Conservation (phyloP, 2,797 vertebrate species). For the Xerus rutilus region DNA sequence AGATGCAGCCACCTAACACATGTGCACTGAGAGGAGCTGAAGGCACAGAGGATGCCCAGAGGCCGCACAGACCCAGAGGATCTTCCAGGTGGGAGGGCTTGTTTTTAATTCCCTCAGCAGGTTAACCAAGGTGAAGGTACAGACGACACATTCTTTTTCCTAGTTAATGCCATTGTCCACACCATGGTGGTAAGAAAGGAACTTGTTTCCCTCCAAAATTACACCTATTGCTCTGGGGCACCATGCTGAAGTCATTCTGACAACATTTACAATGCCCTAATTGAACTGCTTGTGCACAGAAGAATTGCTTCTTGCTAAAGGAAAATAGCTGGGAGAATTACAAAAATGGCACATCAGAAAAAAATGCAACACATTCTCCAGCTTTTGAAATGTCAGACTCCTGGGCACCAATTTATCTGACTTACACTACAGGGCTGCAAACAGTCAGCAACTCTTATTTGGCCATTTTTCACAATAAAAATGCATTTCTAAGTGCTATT, state of each 20-base stretch:
- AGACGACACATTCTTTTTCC: not conserved
- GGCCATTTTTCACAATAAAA: constrained; percentile 89
- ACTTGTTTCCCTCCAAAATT: constrained; percentile 89
- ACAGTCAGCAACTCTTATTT: constrained; percentile 86
- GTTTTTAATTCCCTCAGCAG: not conserved
- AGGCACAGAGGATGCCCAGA: not conserved
- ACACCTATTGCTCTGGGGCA: constrained; percentile 87
- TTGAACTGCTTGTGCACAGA: constrained; percentile 86
- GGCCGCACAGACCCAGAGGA: not conserved
- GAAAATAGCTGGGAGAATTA: constrained; percentile 87
- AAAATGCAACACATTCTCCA: constrained; percentile 84
- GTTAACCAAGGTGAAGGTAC: not conserved
- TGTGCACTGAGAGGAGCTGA: not conserved
- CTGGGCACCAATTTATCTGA: constrained; percentile 90
- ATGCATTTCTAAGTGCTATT: constrained; percentile 88
- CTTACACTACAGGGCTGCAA: constrained; percentile 87
- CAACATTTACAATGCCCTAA: constrained; percentile 88
- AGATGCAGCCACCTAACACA: not conserved
- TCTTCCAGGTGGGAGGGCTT: not conserved
- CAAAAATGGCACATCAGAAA: constrained; percentile 84
- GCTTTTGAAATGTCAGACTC: constrained; percentile 90
- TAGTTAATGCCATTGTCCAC: constrained; percentile 76
- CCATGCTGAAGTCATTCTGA: constrained; percentile 88
- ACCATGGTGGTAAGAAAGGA: constrained; percentile 81
- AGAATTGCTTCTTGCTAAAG: constrained; percentile 85